phyloP scores from a whole-genome alignment of 2,888 invertebrate genomes.

The Caenorhabditis sinica region DNA sequence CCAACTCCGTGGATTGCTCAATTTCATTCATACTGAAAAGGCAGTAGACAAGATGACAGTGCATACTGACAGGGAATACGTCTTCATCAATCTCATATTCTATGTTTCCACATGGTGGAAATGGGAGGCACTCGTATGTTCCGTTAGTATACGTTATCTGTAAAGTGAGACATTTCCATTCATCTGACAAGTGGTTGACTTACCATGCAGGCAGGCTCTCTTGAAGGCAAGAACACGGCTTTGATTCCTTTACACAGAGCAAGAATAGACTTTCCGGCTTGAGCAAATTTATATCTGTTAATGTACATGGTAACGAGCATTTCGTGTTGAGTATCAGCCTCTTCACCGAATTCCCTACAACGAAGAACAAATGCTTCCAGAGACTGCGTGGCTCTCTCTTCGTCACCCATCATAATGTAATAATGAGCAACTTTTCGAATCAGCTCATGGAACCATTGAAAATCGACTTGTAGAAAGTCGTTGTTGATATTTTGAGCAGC shows the following conservation, averaged over 20 bases:
- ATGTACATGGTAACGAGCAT: conserved; percentile 74
- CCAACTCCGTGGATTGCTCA: conserved; percentile 58
- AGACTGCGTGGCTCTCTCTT: conserved; percentile 78
- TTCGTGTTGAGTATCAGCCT: conserved; percentile 71
- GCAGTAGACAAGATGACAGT: conserved; percentile 60
- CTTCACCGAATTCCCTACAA: conserved; percentile 75
- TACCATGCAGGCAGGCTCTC: conserved; percentile 46
- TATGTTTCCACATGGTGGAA: conserved; percentile 70
- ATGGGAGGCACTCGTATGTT: conserved; percentile 75
- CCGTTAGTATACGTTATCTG: conserved; percentile 74
- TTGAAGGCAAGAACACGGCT: conserved; percentile 23
- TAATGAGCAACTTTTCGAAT: conserved; percentile 80
- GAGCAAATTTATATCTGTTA: conserved; percentile 69
- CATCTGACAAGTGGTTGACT: background rate
- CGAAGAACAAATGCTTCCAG: conserved; percentile 79
- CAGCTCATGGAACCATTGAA: conserved; percentile 77
- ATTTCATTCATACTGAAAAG: conserved; percentile 38
- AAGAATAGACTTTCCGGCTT: conserved; percentile 78
- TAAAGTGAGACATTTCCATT: background rate
- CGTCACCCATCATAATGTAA: conserved; percentile 79
- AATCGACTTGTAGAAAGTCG: conserved; percentile 70
- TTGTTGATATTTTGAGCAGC: conserved; percentile 76
- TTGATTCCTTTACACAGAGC: conserved; percentile 73
- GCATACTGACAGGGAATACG: conserved; percentile 58
- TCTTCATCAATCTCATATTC: conserved; percentile 54